Evolutionary conservation across 1,140 invertebrate species (phyloP).

Genomic region (Pseudomyrmex dendroicus): DNA sequence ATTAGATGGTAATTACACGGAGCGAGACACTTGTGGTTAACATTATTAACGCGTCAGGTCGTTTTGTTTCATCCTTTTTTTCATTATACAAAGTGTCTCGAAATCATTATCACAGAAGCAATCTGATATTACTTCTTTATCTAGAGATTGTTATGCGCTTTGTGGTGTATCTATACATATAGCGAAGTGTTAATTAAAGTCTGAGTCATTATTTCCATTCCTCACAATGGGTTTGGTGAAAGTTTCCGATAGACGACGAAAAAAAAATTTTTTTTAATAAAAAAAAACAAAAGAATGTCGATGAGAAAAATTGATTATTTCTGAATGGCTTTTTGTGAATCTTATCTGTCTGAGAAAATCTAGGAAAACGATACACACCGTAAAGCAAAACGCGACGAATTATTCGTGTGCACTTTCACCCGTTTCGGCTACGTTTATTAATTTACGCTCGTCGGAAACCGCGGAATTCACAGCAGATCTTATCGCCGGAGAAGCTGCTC

Average conservation of each 20-base stretch:
- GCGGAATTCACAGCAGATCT: constrained; percentile 1
- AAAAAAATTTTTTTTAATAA: too few species aligned
- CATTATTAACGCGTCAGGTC: neutral
- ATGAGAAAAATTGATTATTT: constrained; percentile 45
- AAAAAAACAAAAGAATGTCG: neutral
- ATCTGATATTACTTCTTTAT: neutral
- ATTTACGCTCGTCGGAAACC: constrained; percentile 9
- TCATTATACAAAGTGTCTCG: neutral
- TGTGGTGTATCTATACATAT: neutral
- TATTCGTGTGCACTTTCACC: constrained; percentile 55
- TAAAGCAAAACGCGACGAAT: constrained; percentile 10
- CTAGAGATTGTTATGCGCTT: neutral
- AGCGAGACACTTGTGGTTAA: neutral
- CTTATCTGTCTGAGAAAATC: constrained; percentile 53
- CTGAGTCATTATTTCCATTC: neutral
- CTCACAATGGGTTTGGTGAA: constrained; percentile 19
- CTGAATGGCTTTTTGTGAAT: constrained; percentile 45
- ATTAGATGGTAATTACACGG: constrained; percentile 47
- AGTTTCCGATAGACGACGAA: constrained; percentile 1
- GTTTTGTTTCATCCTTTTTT: neutral
- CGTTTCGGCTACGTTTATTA: neutral
- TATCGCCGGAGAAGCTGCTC: neutral
- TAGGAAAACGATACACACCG: constrained; percentile 8
- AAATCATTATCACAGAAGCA: neutral
- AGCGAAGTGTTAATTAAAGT: constrained; percentile 23